Evolutionary conservation across 2,797 vertebrate genomes (phyloP).

Genomic region (Brachyalestes nurse): DNA sequence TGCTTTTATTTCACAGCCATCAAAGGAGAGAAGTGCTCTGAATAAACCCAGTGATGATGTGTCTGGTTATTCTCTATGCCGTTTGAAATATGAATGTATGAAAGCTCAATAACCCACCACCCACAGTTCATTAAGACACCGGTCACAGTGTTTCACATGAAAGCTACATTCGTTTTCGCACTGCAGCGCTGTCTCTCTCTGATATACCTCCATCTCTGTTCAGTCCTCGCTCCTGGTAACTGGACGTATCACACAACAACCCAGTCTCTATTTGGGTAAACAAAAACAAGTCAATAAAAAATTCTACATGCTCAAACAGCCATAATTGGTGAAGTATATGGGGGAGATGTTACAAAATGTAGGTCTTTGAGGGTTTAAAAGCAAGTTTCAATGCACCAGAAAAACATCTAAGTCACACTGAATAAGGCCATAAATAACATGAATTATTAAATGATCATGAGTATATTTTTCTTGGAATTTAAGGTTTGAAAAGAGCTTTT

Average conservation of each 20-base stretch:
- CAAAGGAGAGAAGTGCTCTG: not conserved
- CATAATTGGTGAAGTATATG: not conserved
- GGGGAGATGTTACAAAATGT: no score
- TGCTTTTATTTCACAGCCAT: not conserved
- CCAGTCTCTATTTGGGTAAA: not conserved
- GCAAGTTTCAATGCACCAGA: no score
- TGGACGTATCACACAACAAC: not conserved
- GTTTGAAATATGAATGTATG: slow-evolving; percentile 6
- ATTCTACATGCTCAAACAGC: not conserved
- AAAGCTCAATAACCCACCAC: not conserved
- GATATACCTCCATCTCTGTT: not conserved
- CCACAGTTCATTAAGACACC: not conserved
- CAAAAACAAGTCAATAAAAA: not conserved
- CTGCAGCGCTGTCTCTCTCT: not conserved
- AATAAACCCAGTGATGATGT: not conserved
- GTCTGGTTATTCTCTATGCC: not conserved
- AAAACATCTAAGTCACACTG: no score
- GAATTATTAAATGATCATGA: no score
- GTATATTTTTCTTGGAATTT: no score
- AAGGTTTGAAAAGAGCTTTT: no score
- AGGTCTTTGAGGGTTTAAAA: no score
- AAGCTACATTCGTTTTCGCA: not conserved
- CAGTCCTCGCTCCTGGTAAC: not conserved
- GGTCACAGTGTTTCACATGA: not conserved
- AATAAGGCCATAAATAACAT: no score